Conservation (phyloP, 2,888 invertebrate genomes). For the Lampropteryx suffumata region DNA sequence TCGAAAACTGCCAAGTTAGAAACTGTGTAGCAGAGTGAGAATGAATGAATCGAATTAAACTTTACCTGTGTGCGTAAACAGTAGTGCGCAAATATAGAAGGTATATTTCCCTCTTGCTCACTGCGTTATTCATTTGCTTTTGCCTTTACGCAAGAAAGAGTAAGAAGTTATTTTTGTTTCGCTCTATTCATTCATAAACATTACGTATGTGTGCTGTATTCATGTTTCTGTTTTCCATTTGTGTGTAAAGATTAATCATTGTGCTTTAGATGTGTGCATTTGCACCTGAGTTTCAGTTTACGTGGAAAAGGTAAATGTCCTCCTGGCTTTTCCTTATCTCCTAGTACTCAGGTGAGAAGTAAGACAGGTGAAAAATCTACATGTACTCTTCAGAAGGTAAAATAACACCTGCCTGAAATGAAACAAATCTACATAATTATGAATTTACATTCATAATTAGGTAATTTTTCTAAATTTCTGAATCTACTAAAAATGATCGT, state of each 20-base stretch:
- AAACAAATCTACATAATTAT: no score
- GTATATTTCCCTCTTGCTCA: slow-evolving; percentile 12
- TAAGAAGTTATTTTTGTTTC: slow-evolving; percentile 4
- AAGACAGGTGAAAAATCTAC: slow-evolving; percentile 76
- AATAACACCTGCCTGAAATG: slow-evolving; percentile 6
- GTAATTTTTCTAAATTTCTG: no score
- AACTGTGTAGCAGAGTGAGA: no score
- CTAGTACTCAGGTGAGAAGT: slow-evolving; percentile 72
- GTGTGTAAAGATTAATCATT: slow-evolving; percentile 3
- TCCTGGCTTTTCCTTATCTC: slow-evolving; percentile 53
- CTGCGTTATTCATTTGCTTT: neutral
- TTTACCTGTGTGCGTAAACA: no score
- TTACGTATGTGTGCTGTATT: slow-evolving; percentile 2
- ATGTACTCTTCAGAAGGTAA: slow-evolving; percentile 44
- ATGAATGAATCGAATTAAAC: no score
- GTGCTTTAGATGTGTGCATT: slow-evolving; percentile 37
- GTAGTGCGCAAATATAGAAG: slow-evolving; percentile 3
- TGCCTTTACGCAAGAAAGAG: neutral
- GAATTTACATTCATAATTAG: no score
- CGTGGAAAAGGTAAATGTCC: slow-evolving; percentile 52
- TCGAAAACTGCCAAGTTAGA: no score
- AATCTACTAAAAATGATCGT: no score
- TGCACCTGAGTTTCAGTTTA: slow-evolving; percentile 54
- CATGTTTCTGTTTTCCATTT: neutral
- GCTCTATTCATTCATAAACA: slow-evolving; percentile 8